Conservation (phyloP, 2,888 invertebrate genomes). For the Microctonus brassicae region DNA sequence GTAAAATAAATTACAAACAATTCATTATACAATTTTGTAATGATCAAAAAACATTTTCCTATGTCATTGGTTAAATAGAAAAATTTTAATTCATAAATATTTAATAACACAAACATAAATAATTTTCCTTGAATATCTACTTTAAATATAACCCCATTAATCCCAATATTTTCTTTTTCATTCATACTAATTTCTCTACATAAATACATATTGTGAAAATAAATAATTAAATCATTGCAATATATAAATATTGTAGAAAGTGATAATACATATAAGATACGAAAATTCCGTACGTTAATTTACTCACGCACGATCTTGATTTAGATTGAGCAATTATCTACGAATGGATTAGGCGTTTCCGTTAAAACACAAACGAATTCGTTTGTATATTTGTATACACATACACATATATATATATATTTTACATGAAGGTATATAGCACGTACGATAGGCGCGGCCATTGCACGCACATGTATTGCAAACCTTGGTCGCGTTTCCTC, state of each 20-base stretch:
- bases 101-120: no score
- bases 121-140: no score
- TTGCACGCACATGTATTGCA: slow-evolving; percentile 26
- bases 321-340: slow-evolving; percentile 23
- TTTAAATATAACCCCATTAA: no score
- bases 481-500: slow-evolving; percentile 19
- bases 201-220: no score
- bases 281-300: slow-evolving; percentile 13
- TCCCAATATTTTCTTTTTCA: no score
- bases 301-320: slow-evolving; percentile 15
- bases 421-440: neutral
- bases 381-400: neutral
- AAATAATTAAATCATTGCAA: neutral
- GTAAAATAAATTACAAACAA: neutral
- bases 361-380: slow-evolving; percentile 2
- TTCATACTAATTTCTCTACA: no score
- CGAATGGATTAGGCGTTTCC: slow-evolving; percentile 21
- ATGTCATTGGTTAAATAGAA: no score
- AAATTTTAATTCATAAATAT: neutral
- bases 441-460: slow-evolving; percentile 16
- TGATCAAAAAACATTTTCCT: no score
- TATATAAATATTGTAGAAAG: neutral
- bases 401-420: no score
- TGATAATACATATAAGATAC: slow-evolving; percentile 2
- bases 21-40: no score